phyloP scores from a whole-genome alignment of 2,888 invertebrate genomes.

The Druceiella hillmani region DNA sequence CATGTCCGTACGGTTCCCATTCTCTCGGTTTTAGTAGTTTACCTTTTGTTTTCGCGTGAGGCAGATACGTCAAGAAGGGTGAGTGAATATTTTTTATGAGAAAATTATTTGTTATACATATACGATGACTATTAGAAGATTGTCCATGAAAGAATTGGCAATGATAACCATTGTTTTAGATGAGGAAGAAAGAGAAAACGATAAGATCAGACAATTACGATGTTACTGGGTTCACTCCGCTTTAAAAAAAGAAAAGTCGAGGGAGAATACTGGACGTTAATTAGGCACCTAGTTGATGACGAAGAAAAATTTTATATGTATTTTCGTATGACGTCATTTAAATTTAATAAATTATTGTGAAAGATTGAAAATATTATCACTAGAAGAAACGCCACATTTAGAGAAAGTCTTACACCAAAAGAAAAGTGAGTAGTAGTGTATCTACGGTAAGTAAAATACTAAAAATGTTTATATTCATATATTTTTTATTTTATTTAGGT shows the following conservation, averaged over 20 bases:
- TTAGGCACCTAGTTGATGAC: conserved; percentile 17
- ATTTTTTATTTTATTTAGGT: no score
- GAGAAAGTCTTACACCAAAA: conserved; percentile 5
- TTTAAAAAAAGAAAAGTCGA: conserved; percentile 12
- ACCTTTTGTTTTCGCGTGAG: not conserved
- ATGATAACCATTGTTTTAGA: conserved; percentile 7
- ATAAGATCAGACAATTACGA: conserved; percentile 7
- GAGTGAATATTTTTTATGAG: not conserved
- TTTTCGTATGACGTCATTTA: conserved; percentile 8
- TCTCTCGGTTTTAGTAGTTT: not conserved
- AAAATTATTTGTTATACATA: not conserved
- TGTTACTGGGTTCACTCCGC: conserved; percentile 10
- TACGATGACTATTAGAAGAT: conserved; percentile 8
- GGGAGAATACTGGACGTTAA: conserved; percentile 20
- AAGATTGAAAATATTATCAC: conserved; percentile 8
- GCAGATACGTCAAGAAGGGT: not conserved
- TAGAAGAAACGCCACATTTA: conserved; percentile 15
- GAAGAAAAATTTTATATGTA: conserved; percentile 15
- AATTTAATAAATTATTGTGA: conserved; percentile 14
- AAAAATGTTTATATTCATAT: no score
- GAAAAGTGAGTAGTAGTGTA: conserved; percentile 18
- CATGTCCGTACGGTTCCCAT: not conserved
- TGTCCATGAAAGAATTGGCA: conserved; percentile 6
- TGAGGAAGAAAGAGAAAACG: conserved; percentile 9
- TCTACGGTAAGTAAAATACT: conserved; percentile 15